A percentile compares a stretch with the other conserved stretches of the same genome.
Evolutionary conservation across 2,113 vertebrate species (phyloP).

Genomic region (Sus scrofa): T2T-Sscrofa CM000827.6:65961501-65962000

Average conservation of each 20-base stretch:
- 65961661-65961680: not conserved
- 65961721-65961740: not conserved
- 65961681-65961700: not conserved
- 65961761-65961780: not conserved
- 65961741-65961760: not conserved
- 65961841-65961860: not conserved
- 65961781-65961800: not conserved
- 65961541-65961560: not conserved
- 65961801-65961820: not conserved
- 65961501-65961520: not conserved
- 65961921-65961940: too few relatives aligned
- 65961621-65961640: not conserved
- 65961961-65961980: not conserved
- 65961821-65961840: not conserved
- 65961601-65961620: not conserved
- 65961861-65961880: not conserved
- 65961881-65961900: not conserved
- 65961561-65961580: not conserved
- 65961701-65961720: not conserved
- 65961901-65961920: not conserved
- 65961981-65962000: not conserved
- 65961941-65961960: not conserved
- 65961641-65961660: not conserved
- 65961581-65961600: not conserved
- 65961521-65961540: not conserved